phyloP scores from a whole-genome alignment of 2,888 invertebrate genomes.

The Brachyopa scutellaris region DNA sequence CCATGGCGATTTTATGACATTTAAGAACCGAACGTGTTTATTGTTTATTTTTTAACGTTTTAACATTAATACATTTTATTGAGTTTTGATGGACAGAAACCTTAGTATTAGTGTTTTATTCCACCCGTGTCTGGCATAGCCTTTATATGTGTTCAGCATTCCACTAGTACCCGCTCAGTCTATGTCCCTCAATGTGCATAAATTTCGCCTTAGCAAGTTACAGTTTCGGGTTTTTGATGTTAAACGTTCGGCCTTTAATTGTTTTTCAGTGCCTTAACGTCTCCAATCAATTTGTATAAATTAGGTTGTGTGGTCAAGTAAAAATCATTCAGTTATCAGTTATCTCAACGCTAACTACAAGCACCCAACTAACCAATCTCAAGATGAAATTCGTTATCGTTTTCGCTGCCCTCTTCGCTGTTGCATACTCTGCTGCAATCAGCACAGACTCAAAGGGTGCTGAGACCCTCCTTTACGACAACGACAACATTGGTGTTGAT shows the following conservation, averaged over 20 bases:
- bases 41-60: not conserved
- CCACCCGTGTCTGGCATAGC: not conserved
- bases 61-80: too few relatives aligned
- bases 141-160: not conserved
- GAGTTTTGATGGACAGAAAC: not conserved
- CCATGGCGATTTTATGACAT: constrained; percentile 1
- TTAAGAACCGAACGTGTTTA: not conserved
- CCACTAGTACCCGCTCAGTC: too few relatives aligned
- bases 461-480: constrained; percentile 83
- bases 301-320: not conserved
- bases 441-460: constrained; percentile 81
- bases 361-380: constrained; percentile 36
- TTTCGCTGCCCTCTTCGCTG: constrained; percentile 77
- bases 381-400: constrained; percentile 80
- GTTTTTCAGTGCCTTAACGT: not conserved
- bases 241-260: constrained; percentile 12
- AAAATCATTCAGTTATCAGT: constrained; percentile 38
- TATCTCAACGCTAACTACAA: constrained; percentile 25
- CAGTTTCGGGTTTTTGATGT: constrained; percentile 18
- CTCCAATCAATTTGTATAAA: constrained; percentile 30
- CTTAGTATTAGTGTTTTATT: not conserved
- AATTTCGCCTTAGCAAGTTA: constrained; percentile 14
- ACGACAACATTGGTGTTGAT: constrained; percentile 83
- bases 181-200: constrained; percentile 23
- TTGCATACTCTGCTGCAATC: constrained; percentile 74